Evolutionary conservation across 2,113 vertebrate genomes (phyloP), one percentile per base, ranked within the genome.

Genomic region (Nothobranchius kuhntae): DNA sequence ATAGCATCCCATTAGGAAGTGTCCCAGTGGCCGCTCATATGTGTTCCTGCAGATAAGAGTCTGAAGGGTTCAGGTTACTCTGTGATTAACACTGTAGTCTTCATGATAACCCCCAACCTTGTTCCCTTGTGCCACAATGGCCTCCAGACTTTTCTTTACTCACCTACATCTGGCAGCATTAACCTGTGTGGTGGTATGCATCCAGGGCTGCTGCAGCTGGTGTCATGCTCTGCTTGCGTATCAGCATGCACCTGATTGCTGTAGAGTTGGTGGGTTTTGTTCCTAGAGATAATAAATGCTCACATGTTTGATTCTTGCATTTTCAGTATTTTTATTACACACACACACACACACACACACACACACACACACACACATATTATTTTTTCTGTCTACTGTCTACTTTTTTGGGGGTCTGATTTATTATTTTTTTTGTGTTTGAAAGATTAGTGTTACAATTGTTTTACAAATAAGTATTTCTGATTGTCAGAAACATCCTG

Each of bases 1-100:
- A 78, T 79, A 59, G 71, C 55, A 78, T 75, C 80, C 83, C 68
- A 87, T 88, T 80, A 86, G 85, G 84, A 87, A 88, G 87, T 78
- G 84, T 90, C 86, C 82, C 78, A 90, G 84, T 91, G 90, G 86
- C 78, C 82, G 87, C 85, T 91, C 86, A 87, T 86, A 85, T 87
- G 89, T 89, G 87, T 75, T 74, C 63, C 71, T 64, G 61, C 64
- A 86, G 89, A 90, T 89, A 89, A 89, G 85, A 82, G 70, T 63
- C 50, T n/a, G 44, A 62, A 35, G 76, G 86, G 88, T 89, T 91
- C 89, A 83, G 85, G 82, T 91, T 91, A 88, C 90, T 75, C 87
- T 73, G 24, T 73, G 85, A 90, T 89, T 89, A 89, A 76, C 73
- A 67, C 68, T 65, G 68, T 70, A 88, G 90, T 87, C 81, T 89